These are phyloP conservation scores for Lepus oiostolus DNA, from an alignment of 2,797 vertebrate genomes.

Conservation along the genomic window DNA sequence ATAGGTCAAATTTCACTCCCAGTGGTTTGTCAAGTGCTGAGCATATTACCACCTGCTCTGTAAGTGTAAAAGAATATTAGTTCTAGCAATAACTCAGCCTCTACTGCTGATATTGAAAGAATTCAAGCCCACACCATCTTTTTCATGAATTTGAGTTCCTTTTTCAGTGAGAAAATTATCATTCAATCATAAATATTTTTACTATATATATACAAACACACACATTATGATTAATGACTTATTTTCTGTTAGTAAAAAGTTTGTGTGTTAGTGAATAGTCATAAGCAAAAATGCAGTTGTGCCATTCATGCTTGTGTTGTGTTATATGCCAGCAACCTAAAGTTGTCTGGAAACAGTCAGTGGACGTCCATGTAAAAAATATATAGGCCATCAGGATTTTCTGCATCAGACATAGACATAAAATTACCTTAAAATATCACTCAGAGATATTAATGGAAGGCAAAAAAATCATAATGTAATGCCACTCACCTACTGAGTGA, in stretches of 20 bases:
- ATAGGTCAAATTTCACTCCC: slow-evolving; percentile 25
- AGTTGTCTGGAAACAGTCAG: background rate
- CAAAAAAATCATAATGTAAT: background rate
- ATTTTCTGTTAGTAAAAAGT: background rate
- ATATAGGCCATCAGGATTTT: background rate
- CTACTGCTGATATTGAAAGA: background rate
- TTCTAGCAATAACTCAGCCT: slow-evolving; percentile 39
- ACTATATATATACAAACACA: background rate
- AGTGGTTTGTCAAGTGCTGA: slow-evolving; percentile 27
- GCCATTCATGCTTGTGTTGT: background rate
- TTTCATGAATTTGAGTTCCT: background rate
- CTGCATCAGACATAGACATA: background rate
- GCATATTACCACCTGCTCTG: background rate
- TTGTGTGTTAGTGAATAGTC: background rate
- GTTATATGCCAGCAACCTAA: background rate
- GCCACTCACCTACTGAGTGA: background rate
- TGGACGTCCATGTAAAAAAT: background rate
- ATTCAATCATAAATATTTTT: background rate
- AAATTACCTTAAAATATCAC: background rate
- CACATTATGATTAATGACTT: background rate
- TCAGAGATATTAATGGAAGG: slow-evolving; percentile 3
- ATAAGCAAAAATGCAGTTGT: slow-evolving; percentile 13
- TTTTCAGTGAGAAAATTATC: slow-evolving; percentile 42
- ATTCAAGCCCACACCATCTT: background rate
- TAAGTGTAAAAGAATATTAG: slow-evolving; percentile 68